Percentiles rank a stretch among this genome's conserved stretches.
Evolutionary conservation across 2,797 vertebrate genomes (phyloP).

Genomic region (Brotula barbata): DNA sequence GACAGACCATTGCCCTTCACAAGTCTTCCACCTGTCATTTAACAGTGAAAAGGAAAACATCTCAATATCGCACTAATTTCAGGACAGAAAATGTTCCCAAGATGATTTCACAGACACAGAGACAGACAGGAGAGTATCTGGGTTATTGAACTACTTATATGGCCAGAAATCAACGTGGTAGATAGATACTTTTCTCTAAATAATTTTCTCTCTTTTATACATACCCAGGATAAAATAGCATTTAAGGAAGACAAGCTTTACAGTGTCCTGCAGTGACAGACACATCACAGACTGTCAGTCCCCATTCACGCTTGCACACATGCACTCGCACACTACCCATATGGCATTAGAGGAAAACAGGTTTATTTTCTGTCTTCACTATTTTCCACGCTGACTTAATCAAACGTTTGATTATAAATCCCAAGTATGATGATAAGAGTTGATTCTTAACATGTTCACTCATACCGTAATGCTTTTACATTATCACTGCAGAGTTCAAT

Average conservation of each 20-base stretch:
- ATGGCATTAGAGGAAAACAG: conserved; percentile 69
- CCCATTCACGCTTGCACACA: conserved; percentile 28
- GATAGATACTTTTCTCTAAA: conserved; percentile 67
- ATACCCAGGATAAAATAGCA: conserved; percentile 79
- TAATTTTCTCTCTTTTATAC: conserved; percentile 70
- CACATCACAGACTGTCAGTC: conserved; percentile 78
- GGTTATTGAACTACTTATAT: conserved; percentile 74
- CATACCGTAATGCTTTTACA: conserved; percentile 67
- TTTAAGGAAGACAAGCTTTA: conserved; percentile 97
- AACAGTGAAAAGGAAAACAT: conserved; percentile 70
- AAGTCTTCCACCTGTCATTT: conserved; percentile 70
- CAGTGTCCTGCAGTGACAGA: conserved; percentile 89
- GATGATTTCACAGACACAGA: conserved; percentile 55
- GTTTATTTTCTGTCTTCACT: conserved; percentile 42
- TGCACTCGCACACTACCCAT: conserved; percentile 51
- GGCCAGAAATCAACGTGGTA: conserved; percentile 66
- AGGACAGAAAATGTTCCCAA: conserved; percentile 42
- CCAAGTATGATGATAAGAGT: conserved; percentile 75
- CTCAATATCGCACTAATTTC: conserved; percentile 77
- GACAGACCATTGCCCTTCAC: conserved; percentile 82
- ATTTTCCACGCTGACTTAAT: conserved; percentile 43
- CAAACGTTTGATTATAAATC: conserved; percentile 74
- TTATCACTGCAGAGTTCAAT: conserved; percentile 62
- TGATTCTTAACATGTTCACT: conserved; percentile 73
- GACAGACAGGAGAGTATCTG: conserved; percentile 49